Evolutionary conservation across 2,888 invertebrate genomes (phyloP).

Genomic region (Uloborus plumipes): DNA sequence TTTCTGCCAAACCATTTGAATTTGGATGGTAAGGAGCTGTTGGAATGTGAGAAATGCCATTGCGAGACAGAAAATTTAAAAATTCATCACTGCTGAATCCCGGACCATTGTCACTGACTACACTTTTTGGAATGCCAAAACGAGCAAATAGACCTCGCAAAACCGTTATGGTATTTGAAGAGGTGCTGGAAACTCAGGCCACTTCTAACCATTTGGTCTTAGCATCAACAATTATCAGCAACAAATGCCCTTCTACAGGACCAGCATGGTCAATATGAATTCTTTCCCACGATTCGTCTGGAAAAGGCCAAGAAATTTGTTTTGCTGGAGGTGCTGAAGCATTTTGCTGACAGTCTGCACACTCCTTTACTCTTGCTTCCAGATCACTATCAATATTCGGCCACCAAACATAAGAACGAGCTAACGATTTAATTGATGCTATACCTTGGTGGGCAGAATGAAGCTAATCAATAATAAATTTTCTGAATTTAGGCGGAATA

Average conservation of each 20-base stretch:
- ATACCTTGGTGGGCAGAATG: constrained; percentile 68
- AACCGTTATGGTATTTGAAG: constrained; percentile 64
- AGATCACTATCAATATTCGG: constrained; percentile 66
- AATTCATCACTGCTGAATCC: constrained; percentile 68
- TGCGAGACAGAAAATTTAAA: constrained; percentile 50
- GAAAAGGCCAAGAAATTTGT: constrained; percentile 19
- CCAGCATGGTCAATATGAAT: constrained; percentile 73
- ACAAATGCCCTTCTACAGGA: constrained; percentile 68
- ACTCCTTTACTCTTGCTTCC: constrained; percentile 43
- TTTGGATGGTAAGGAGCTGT: constrained; percentile 68
- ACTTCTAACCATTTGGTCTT: constrained; percentile 72
- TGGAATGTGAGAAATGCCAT: not conserved
- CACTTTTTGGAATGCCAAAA: constrained; percentile 67
- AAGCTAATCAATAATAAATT: constrained; percentile 65
- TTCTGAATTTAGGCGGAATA: constrained; percentile 66
- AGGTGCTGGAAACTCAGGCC: constrained; percentile 46
- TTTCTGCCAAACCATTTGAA: constrained; percentile 68
- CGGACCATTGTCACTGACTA: constrained; percentile 69
- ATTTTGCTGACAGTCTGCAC: not conserved
- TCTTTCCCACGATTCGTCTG: constrained; percentile 69
- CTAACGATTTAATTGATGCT: constrained; percentile 68
- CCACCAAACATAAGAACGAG: constrained; percentile 69
- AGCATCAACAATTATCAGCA: constrained; percentile 71
- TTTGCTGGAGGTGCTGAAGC: constrained; percentile 12
- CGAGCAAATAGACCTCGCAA: constrained; percentile 66